Base-by-base conservation (phyloP, 2,797 vertebrate genomes). In the Euthynnus affinis region DNA sequence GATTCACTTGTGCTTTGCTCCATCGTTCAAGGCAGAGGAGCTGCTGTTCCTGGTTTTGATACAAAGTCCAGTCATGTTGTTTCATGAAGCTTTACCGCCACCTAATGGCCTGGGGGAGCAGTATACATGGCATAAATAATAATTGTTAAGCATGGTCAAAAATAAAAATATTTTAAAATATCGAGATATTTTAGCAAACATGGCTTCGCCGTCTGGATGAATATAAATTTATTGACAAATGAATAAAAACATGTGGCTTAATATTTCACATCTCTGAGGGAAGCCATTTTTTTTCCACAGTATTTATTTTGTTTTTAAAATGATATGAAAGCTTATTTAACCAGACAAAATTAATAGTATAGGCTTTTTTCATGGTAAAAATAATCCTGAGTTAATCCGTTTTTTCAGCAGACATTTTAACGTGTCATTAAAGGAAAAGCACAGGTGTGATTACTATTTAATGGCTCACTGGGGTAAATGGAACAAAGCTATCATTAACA, bases 21-120 rank as follows among this genome's bases (percentile, higher is more conserved):
- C 96, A 97, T 97, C 86, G 66, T 68, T 23, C 27, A 2, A 18
- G 8, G 12, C 17, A 37, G 1, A 6, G 9, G 0, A 67, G 51
- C 12, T 6, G 29, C 3, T 57, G 25, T 85, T 91, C 86, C 80
- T 69, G 76, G 22, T 84, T 84, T 65, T 42, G 13, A 12, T 2
- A 0, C n/a, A 2, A 17, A 18, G 8, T 4, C 0, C 37, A 3
- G 27, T n/a, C 20, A 9, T 60, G 3, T 17, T 59, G 56, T 84
- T 89, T 70, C 13, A 10, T 71, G 81, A 77, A 37, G 44, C 64
- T 64, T 25, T 76, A 88, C 44, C 75, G 86, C 93, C 93, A 73
- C 83, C 90, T 75, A 74, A 9, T 4, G 92, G 87, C 27, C 32
- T 2, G 90, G 90, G 70, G 91, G 74, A 48, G 77, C 14, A 80